These are phyloP conservation scores for Artemisiospiza belli DNA, from an alignment of 2,113 vertebrate genomes.

Conservation along the genomic window DNA sequence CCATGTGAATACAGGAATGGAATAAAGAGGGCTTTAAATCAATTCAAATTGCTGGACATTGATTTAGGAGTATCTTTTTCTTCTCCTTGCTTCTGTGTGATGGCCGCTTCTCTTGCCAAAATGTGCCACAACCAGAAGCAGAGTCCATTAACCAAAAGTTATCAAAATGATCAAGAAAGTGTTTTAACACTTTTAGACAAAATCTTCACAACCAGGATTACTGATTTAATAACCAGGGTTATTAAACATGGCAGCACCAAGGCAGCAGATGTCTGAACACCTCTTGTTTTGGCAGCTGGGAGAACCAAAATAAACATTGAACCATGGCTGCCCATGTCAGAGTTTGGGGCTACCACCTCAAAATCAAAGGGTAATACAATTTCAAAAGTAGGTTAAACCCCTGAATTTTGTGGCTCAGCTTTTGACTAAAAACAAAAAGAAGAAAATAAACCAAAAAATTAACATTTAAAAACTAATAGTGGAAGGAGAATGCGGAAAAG, in stretches of 20 bases:
- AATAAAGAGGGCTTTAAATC: neutral
- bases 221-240: rapidly evolving
- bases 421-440: neutral
- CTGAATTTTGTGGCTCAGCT: neutral
- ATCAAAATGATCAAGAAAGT: neutral
- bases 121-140: neutral
- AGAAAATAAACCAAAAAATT: neutral
- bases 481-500: neutral
- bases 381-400: neutral
- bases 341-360: neutral
- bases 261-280: neutral
- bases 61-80: neutral
- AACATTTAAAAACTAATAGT: neutral
- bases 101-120: neutral
- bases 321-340: neutral
- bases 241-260: neutral
- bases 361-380: neutral
- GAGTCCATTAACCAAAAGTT: neutral
- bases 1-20: neutral
- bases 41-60: neutral
- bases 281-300: neutral
- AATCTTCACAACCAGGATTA: neutral
- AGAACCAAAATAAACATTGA: neutral
- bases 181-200: neutral
- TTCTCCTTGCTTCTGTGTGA: neutral